Base-by-base conservation (phyloP, 2,113 vertebrate species). In the Mohoua ochrocephala region DNA sequence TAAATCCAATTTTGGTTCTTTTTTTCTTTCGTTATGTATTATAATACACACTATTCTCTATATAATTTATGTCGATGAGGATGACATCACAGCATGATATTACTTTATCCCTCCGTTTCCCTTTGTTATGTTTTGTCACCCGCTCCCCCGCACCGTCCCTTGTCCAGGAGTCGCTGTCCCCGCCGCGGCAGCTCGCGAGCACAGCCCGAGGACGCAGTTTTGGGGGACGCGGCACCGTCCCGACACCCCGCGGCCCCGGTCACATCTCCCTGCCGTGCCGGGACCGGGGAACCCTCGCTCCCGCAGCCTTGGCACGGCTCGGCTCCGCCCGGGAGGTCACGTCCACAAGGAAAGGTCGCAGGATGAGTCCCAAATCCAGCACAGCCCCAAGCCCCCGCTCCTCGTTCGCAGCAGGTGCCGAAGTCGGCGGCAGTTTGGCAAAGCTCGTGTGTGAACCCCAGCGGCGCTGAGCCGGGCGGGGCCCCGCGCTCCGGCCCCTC, bases 1-100 rank as follows among this genome's bases (percentile, higher is more conserved):
- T 96, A 97, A 97, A 96, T 93, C 97, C 96, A 92, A 97, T 97
- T 94, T 96, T 90, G 93, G 87, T 97, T 96, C 83, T 93, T 93
- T 81, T 81, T 41, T 69, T 45, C 44, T 69, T 69, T 39, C 53
- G 70, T 94, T 83, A 85, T 20, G 95, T 50, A 92, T 97, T 95
- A 97, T 90, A 96, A 95, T 90, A 95, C 96, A 91, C 31, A 71
- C 89, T 96, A 91, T 89, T 96, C 74, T 94, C 94, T 97, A 91
- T 86, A 96, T 91, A 87, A 89, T 94, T 96, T 71, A 79, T 71
- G 80, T 73, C 12, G 70, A 87, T 67, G 90, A 91, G 89, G 84
- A 93, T 91, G 91, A 91, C 90, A 88, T 86, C 91, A 78, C 94
- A 88, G 84, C 93, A 14, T 2, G 70, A 4, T 44, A 54, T 39